phyloP scores from a whole-genome alignment of 2,888 invertebrate genomes.

The Celastrina argiolus region DNA sequence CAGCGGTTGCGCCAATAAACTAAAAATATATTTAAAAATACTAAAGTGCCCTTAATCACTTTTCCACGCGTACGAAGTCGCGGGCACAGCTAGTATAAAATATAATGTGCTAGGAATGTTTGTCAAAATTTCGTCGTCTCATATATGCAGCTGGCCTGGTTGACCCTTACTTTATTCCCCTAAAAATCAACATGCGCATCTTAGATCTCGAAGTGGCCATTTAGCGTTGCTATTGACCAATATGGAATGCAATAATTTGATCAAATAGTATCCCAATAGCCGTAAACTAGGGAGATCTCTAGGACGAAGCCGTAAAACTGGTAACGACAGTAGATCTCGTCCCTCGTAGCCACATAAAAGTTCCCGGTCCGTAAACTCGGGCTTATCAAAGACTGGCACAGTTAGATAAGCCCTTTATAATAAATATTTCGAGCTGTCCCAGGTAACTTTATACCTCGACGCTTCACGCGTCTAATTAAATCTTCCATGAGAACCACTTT shows the following conservation, averaged over 20 bases:
- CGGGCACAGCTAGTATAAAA: no score
- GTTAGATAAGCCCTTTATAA: neutral
- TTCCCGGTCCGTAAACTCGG: neutral
- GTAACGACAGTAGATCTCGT: neutral
- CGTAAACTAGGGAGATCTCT: neutral
- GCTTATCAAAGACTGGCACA: neutral
- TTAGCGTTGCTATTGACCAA: conserved; percentile 3
- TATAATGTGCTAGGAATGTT: no score
- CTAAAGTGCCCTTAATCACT: no score
- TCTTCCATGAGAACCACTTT: no score
- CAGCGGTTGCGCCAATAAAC: no score
- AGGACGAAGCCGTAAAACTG: neutral
- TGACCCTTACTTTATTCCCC: neutral
- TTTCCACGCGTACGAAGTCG: no score
- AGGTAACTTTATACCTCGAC: no score
- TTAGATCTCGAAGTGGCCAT: neutral
- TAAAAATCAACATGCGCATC: neutral
- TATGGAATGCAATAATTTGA: neutral
- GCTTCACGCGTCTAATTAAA: no score
- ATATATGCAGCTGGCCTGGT: no score
- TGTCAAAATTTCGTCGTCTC: no score
- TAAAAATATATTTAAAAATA: no score
- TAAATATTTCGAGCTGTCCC: no score
- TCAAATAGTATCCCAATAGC: conserved; percentile 7
- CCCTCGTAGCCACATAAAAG: neutral